Evolutionary conservation across 2,113 vertebrate species (phyloP).

Genomic region (Bubo blakistoni): DNA sequence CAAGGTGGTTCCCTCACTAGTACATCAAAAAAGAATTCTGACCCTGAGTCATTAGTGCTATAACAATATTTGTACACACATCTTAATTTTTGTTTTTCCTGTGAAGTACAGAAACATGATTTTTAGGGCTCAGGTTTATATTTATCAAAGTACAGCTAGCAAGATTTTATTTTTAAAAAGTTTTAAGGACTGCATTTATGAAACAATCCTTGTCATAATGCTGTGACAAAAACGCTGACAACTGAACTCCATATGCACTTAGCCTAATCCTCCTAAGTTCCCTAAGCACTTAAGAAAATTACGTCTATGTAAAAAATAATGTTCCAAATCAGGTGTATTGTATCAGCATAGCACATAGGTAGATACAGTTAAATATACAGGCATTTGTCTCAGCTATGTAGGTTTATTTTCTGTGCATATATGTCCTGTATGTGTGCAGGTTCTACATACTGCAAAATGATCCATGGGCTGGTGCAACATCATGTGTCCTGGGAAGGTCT

Average conservation of each 20-base stretch:
- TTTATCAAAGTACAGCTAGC: not conserved
- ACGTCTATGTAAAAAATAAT: not conserved
- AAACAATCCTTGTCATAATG: not conserved
- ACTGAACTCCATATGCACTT: not conserved
- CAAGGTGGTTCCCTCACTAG: not conserved
- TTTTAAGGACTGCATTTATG: not conserved
- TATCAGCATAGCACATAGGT: not conserved
- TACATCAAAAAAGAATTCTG: not conserved
- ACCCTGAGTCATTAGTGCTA: not conserved
- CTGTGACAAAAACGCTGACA: not conserved
- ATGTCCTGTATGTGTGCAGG: not conserved
- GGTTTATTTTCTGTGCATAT: not conserved
- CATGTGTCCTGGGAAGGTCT: not conserved
- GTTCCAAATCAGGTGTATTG: not conserved
- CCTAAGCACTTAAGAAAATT: not conserved
- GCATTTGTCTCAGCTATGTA: not conserved
- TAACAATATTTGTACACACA: not conserved
- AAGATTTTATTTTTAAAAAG: not conserved
- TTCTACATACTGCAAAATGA: not conserved
- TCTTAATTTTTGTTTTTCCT: not conserved
- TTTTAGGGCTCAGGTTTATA: not conserved
- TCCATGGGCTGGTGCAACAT: not conserved
- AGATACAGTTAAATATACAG: not conserved
- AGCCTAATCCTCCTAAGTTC: not conserved
- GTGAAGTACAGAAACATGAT: not conserved